Evolutionary conservation across 2,113 vertebrate genomes (phyloP).

Genomic region (Pseudois nayaur): DNA sequence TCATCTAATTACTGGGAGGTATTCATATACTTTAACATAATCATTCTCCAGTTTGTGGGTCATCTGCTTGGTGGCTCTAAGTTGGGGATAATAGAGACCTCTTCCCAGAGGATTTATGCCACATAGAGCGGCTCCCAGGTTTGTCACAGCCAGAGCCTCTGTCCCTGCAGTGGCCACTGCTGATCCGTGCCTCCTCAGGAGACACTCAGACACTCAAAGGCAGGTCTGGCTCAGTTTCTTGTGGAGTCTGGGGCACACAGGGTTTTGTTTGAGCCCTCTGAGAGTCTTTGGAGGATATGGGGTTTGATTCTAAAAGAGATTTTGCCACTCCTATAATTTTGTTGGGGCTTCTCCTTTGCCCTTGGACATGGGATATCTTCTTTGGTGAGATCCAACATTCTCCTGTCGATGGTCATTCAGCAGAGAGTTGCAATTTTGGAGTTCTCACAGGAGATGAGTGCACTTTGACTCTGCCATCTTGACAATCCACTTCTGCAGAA

Average conservation of each 20-base stretch:
- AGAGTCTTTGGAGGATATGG: background rate
- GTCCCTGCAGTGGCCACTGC: background rate
- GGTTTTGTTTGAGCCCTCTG: background rate
- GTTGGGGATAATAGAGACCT: background rate
- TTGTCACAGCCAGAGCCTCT: background rate
- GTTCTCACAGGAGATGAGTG: background rate
- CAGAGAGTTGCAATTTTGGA: background rate
- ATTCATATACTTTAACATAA: background rate
- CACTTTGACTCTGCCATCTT: background rate
- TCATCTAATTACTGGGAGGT: background rate
- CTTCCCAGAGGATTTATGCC: background rate
- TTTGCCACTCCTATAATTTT: background rate
- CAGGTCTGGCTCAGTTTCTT: background rate
- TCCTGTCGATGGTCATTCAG: accelerated
- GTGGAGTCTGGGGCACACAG: background rate
- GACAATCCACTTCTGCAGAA: background rate
- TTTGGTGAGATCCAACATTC: background rate
- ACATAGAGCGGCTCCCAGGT: accelerated
- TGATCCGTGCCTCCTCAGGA: background rate
- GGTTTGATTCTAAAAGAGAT: background rate
- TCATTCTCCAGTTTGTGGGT: background rate
- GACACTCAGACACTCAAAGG: background rate
- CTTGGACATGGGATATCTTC: background rate
- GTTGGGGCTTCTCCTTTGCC: background rate
- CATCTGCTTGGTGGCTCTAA: background rate